phyloP scores from a whole-genome alignment of 1,140 invertebrate species.

The Polypedilum pembai region DNA sequence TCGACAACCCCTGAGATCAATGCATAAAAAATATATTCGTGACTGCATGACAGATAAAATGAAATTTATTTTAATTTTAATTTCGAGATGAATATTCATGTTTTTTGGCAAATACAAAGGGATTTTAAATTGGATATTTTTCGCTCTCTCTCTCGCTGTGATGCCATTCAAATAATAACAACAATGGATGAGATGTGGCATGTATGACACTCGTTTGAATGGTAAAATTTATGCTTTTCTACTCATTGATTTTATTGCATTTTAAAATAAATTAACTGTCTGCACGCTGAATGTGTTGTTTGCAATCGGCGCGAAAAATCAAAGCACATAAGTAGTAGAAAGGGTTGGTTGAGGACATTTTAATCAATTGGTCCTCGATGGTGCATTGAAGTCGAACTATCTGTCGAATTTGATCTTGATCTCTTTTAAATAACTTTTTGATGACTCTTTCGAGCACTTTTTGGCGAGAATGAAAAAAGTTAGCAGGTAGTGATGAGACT shows the following conservation, averaged over 20 bases:
- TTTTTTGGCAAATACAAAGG: not conserved
- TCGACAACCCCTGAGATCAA: slow-evolving; percentile 25
- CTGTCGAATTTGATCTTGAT: slow-evolving; percentile 9
- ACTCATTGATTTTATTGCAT: slow-evolving; percentile 7
- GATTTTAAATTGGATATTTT: slow-evolving; percentile 13
- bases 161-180: not conserved
- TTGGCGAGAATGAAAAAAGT: not conserved
- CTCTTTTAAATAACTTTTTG: slow-evolving; percentile 27
- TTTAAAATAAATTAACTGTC: slow-evolving; percentile 12
- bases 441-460: slow-evolving; percentile 12
- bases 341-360: not conserved
- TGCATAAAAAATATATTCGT: not conserved
- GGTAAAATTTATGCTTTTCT: not conserved
- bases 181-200: not conserved
- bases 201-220: not conserved
- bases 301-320: not conserved
- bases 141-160: not conserved
- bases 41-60: slow-evolving; percentile 2
- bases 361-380: slow-evolving; percentile 22
- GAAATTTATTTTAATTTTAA: slow-evolving; percentile 13
- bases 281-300: not conserved
- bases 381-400: not conserved
- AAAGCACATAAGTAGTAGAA: not conserved
- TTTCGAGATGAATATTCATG: slow-evolving; percentile 27
- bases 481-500: not conserved